Evolutionary conservation across 2,113 vertebrate genomes (phyloP), one percentile per base, ranked within the genome.

Genomic region (Triplophysa tibetana): DNA sequence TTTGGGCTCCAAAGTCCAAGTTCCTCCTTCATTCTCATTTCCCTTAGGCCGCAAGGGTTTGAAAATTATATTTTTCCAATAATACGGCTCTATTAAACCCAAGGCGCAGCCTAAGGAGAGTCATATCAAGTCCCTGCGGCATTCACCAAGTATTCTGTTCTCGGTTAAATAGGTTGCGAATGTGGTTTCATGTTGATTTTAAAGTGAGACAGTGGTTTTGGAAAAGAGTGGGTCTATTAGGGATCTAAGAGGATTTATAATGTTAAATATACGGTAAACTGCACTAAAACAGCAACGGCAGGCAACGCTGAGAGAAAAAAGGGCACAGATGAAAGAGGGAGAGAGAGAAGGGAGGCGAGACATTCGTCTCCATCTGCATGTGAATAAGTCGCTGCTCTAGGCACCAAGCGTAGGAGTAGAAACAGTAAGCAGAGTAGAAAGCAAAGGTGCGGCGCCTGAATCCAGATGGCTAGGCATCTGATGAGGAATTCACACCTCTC

Each of bases 401-500:
- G 67, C 23, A 63, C 12, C 48, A 66, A 84, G 54, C 13, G 77
- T 78, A 80, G 54, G 23, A 73, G 79, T 58, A 54, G 23, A 77
- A 77, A 52, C 26, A 2, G 61, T 64, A 23, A 76, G 61, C 11
- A 76, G 45, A 65, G 45, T 43, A 76, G 26, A 76, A 62, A 64
- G 43, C 45, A 65, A 76, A 77, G 70, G 26, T 29, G 80, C 73
- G 17, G 81, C 74, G 75, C 80, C 61, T 77, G 82, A 88, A 88
- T 89, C 83, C 88, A 89, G 90, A 86, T 87, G 84, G 87, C 85
- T 83, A 84, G 88, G 86, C 85, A 86, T 90, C 89, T 90, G 87
- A 90, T 90, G 82, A 88, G 86, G 82, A 89, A 91, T 92, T 91
- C 90, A 88, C 89, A 82, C 77, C 82, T 89, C 87, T 79, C 63